Evolutionary conservation across 2,888 invertebrate species (phyloP).

Genomic region (Aleiodes testaceus): DNA sequence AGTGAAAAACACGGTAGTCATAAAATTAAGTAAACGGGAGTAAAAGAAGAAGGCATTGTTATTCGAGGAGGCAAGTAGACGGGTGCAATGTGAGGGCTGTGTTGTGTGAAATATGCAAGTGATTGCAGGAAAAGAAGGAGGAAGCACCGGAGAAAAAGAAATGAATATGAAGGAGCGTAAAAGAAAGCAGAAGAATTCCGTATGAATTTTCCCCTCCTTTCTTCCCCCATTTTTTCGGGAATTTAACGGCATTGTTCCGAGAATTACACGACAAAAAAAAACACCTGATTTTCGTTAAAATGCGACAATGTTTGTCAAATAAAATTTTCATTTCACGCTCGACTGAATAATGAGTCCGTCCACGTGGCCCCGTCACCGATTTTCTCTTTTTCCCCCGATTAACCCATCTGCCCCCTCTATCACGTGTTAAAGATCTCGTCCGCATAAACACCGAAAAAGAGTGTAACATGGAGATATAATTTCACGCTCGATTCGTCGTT

Average conservation of each 20-base stretch:
- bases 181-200: not conserved
- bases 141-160: not conserved
- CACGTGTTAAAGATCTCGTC: not conserved
- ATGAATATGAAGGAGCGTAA: not conserved
- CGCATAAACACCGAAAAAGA: not conserved
- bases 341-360: too few species aligned
- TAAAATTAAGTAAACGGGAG: constrained; percentile 1
- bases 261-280: too few species aligned
- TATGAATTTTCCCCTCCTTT: too few species aligned
- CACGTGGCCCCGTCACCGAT: too few species aligned
- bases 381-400: too few species aligned
- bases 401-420: too few species aligned
- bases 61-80: constrained; percentile 1
- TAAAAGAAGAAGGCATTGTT: constrained; percentile 13
- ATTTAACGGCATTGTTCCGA: too few species aligned
- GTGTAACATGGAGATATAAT: constrained; percentile 4
- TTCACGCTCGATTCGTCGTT: constrained; percentile 22
- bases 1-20: constrained; percentile 1
- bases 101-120: constrained; percentile 33
- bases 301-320: not conserved
- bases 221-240: too few species aligned
- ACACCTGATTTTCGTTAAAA: too few species aligned
- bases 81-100: not conserved
- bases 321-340: not conserved
- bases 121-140: constrained; percentile 13